Evolutionary conservation across 2,888 invertebrate species (phyloP), one percentile per base, ranked within the genome.

Genomic region (Leucoma salicis): DNA sequence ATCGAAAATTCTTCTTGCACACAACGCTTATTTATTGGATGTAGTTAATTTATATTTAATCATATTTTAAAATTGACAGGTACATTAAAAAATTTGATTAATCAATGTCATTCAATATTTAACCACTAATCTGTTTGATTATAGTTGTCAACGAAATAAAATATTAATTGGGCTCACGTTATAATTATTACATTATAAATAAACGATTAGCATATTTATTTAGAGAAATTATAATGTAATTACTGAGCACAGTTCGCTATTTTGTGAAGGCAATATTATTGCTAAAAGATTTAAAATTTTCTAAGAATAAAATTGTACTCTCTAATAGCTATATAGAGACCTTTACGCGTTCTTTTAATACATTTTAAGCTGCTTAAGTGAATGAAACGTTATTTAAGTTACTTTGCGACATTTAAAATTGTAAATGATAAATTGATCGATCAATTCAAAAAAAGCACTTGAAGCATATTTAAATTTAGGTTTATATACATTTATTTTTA

Each of bases 161-260:
- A 33, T 33, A 44, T 37, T 49, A 55, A 55, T 49, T 42, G 14
- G 38, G 39, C 39, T 53, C 53, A 42, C 35, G 48, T 57, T 49
- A 35, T 39, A 31, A 31, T 14, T 14, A 6, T 8, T 18, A 7
- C 8, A 33, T 5, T 21, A 49, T 42, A 39, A 44, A 12, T 18
- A 53, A 49, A 31, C 39, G 33, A 53, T 54, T 57, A 48, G 16
- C 57, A 57, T 53, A 47, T 47, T n/a, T 57, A 45, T 39, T 53
- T 34, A 37, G 48, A 40, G 34, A 39, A 57, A 53, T 57, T 49
- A 53, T 53, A 42, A 35, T 57, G 42, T 57, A 53, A 53, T 57
- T 42, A 44, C 31, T 28, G 18, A 36, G 24, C 21, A n/a, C n/a
- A n/a, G n/a, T n/a, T n/a, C n/a, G n/a, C n/a, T n/a, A n/a, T n/a